phyloP scores from a whole-genome alignment of 1,140 invertebrate genomes.

The Brachionus rubens region DNA sequence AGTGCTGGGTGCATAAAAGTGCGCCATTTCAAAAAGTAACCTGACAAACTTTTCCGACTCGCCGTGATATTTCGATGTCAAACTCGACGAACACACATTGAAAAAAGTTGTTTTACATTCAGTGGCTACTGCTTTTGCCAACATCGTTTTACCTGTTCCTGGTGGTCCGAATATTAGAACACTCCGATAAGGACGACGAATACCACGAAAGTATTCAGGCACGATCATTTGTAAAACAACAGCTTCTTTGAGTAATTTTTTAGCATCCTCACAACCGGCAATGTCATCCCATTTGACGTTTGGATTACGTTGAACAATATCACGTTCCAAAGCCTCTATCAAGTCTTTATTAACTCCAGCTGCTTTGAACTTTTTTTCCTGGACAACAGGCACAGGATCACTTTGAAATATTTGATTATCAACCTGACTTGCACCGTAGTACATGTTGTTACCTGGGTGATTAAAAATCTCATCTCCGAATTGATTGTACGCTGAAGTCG shows the following conservation, averaged over 20 bases:
- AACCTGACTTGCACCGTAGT: neutral
- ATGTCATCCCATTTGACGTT: constrained; percentile 93
- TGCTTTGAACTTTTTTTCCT: constrained; percentile 73
- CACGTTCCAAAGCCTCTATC: constrained; percentile 89
- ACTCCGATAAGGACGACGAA: constrained; percentile 85
- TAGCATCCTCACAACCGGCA: constrained; percentile 89
- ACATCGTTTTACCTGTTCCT: constrained; percentile 97
- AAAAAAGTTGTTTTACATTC: constrained; percentile 99
- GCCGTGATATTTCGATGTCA: constrained; percentile 95
- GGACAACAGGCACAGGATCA: constrained; percentile 1
- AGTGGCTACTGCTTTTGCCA: constrained; percentile 97
- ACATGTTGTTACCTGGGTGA: neutral
- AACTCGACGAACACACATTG: constrained; percentile 92
- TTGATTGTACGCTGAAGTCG: neutral
- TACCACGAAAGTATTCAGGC: constrained; percentile 97
- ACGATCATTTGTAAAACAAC: constrained; percentile 96
- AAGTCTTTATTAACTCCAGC: constrained; percentile 83
- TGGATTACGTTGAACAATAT: constrained; percentile 95
- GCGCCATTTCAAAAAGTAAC: constrained; percentile 95
- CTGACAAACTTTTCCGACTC: constrained; percentile 97
- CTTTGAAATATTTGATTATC: constrained; percentile 47
- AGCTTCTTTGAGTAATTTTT: constrained; percentile 89
- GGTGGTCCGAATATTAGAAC: constrained; percentile 95
- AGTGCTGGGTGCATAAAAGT: constrained; percentile 97
- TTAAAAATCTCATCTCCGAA: neutral